Evolutionary conservation across 1,140 invertebrate species (phyloP).

Genomic region (Phymorhynchus buccinoides): DNA sequence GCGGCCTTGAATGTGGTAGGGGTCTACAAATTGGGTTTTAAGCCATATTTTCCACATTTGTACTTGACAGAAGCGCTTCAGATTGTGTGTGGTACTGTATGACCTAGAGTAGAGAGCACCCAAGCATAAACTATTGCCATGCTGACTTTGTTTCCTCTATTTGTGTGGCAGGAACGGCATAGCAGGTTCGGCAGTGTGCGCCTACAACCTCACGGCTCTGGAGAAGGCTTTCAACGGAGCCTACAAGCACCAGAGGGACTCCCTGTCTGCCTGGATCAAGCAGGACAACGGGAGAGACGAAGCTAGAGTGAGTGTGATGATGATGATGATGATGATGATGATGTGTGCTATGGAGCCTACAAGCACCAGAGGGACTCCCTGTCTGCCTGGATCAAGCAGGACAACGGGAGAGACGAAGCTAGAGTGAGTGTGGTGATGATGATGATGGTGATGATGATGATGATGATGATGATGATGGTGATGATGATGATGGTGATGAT

Average conservation of each 20-base stretch:
- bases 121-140: too few relatives aligned
- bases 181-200: slow-evolving; percentile 70
- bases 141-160: not conserved
- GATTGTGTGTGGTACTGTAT: too few relatives aligned
- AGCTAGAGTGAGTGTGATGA: slow-evolving; percentile 42
- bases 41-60: too few relatives aligned
- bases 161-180: slow-evolving; percentile 65
- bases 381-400: slow-evolving; percentile 74
- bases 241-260: slow-evolving; percentile 67
- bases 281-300: slow-evolving; percentile 54
- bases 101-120: too few relatives aligned
- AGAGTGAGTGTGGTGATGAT: slow-evolving; percentile 51
- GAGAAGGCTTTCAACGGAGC: slow-evolving; percentile 64
- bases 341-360: slow-evolving; percentile 62
- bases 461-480: too few relatives aligned
- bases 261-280: slow-evolving; percentile 74
- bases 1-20: too few relatives aligned
- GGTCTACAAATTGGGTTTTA: too few relatives aligned
- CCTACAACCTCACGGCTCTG: slow-evolving; percentile 66
- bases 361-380: slow-evolving; percentile 65
- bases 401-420: slow-evolving; percentile 51
- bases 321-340: too few relatives aligned
- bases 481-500: too few relatives aligned
- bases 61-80: too few relatives aligned
- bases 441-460: too few relatives aligned